A percentile compares a stretch with the other conserved stretches of the same genome.
phyloP scores from a whole-genome alignment of 2,113 vertebrate genomes.

The Pandion haliaetus region DNA sequence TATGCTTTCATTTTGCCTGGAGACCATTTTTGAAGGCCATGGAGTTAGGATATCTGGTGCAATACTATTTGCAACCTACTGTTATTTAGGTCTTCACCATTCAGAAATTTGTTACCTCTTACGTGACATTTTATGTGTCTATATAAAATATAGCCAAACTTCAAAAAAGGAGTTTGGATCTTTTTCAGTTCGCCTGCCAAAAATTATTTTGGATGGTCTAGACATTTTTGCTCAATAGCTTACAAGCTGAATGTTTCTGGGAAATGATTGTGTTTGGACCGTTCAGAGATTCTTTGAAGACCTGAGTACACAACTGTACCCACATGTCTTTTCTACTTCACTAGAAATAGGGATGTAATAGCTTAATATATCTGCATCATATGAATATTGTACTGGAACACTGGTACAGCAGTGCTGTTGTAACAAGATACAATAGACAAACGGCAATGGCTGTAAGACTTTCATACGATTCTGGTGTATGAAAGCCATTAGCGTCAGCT shows the following conservation, averaged over 20 bases:
- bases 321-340: conserved; percentile 16
- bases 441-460: neutral
- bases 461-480: neutral
- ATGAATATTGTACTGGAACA: conserved; percentile 8
- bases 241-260: conserved; percentile 26
- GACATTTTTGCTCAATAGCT: conserved; percentile 18
- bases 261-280: neutral
- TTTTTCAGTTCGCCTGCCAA: neutral
- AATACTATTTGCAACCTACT: neutral
- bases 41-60: neutral
- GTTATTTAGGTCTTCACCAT: neutral
- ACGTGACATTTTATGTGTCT: neutral
- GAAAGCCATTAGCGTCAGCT: conserved; percentile 20
- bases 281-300: conserved; percentile 34
- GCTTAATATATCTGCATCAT: conserved; percentile 39
- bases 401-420: neutral
- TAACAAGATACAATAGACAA: conserved; percentile 25
- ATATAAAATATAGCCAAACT: neutral
- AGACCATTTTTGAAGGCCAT: neutral
- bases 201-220: conserved; percentile 12
- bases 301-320: neutral
- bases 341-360: conserved; percentile 24
- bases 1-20: neutral
- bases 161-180: neutral
- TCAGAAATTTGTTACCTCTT: neutral